Evolutionary conservation across 2,797 vertebrate species (phyloP), one percentile per base, ranked within the genome.

Genomic region (Nannoperca australis): DNA sequence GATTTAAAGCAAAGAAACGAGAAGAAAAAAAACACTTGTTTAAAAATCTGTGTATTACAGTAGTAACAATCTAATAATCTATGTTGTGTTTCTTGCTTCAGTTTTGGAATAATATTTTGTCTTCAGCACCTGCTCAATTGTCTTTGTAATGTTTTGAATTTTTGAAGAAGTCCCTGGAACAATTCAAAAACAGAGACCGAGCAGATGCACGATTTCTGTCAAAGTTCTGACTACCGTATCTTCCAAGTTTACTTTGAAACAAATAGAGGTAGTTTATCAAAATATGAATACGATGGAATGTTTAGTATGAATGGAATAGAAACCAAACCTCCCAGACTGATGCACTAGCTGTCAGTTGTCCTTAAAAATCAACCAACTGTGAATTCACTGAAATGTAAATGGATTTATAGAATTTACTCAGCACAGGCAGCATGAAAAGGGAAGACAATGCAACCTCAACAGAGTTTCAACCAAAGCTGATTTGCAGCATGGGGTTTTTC

Each of bases 381-480:
- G 27, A 64, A 47, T 40, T 59, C 22, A 61, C 54, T 60, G 5
- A 45, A 44, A 56, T 62, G 30, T 40, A 61, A 66, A 71, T 27
- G 17, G 5, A 36, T 65, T 54, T 65, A 15, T 20, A 32, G 22
- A 53, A 38, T 78, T 54, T 55, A 17, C 7, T 54, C 14, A 40
- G 17, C 11, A 27, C 70, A 61, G 15, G 36, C 50, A 63, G 42
- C 22, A 54, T 47, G 8, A 24, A 58, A 62, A 34, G 8, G 61
- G 55, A 68, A 55, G 10, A 45, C 24, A 55, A 17, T 12, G 11
- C 17, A 49, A 32, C 14, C 30, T 30, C 30, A 36, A n/a, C 58
- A 44, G 18, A 61, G 5, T 81, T 56, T 47, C 38, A 40, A 36
- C 15, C 47, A 70, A 12, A 60, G 30, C 22, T 61, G 11, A 54